phyloP scores from a whole-genome alignment of 2,888 invertebrate species.

The Emmelina monodactyla region DNA sequence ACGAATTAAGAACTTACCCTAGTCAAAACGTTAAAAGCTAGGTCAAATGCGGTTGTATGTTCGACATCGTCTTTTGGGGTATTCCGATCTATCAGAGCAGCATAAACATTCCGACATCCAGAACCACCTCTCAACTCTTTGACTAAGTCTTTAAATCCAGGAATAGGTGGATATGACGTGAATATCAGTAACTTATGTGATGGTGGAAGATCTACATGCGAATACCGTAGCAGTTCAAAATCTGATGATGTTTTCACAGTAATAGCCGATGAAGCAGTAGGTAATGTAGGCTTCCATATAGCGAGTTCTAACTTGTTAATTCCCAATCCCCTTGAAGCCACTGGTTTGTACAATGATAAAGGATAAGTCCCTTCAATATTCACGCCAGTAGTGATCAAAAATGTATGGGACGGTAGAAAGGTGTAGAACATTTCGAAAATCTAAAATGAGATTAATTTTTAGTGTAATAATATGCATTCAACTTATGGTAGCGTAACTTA shows the following conservation, averaged over 20 bases:
- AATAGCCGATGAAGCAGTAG: slow-evolving; percentile 13
- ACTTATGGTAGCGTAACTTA: background rate
- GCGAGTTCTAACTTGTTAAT: slow-evolving; percentile 15
- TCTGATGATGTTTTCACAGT: slow-evolving; percentile 14
- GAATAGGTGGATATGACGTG: slow-evolving; percentile 15
- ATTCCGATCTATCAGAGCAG: slow-evolving; percentile 16
- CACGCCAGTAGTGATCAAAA: slow-evolving; percentile 45
- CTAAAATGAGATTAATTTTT: slow-evolving; percentile 6
- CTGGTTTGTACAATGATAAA: slow-evolving; percentile 10
- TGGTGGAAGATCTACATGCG: slow-evolving; percentile 8
- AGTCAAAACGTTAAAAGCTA: slow-evolving; percentile 16
- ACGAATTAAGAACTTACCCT: no score
- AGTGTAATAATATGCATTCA: background rate
- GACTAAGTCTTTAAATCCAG: slow-evolving; percentile 15
- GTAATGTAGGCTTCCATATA: slow-evolving; percentile 14
- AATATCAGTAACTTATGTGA: slow-evolving; percentile 16
- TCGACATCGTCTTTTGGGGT: slow-evolving; percentile 14
- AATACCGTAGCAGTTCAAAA: slow-evolving; percentile 8
- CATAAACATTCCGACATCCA: slow-evolving; percentile 13
- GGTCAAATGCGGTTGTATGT: slow-evolving; percentile 14
- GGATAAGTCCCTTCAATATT: slow-evolving; percentile 18
- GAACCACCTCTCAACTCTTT: slow-evolving; percentile 15
- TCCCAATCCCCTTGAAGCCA: slow-evolving; percentile 12
- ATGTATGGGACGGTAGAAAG: slow-evolving; percentile 28
- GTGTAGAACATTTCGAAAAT: slow-evolving; percentile 12